These are phyloP conservation scores for Ceratina calcarata DNA, from an alignment of 1,140 invertebrate species.

Conservation along the genomic window DNA sequence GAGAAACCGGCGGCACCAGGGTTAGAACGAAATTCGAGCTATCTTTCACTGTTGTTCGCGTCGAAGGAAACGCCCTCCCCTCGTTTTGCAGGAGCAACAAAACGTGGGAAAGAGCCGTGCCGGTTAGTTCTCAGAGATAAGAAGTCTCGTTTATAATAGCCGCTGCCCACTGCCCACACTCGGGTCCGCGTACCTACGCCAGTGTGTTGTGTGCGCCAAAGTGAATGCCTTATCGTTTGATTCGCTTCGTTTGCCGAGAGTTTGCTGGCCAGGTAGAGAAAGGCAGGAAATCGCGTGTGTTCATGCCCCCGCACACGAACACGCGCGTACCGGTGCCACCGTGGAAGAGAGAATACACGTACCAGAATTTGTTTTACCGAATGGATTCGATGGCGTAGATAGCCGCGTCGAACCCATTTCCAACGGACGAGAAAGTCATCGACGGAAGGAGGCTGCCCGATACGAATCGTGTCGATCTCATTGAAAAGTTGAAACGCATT, in stretches of 20 bases:
- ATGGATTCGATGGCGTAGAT: slow-evolving; percentile 41
- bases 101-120: slow-evolving; percentile 72
- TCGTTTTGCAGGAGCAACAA: slow-evolving; percentile 58
- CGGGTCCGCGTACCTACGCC: slow-evolving; percentile 52
- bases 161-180: slow-evolving; percentile 61
- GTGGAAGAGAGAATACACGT: slow-evolving; percentile 18
- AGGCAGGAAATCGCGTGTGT: slow-evolving; percentile 72
- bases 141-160: slow-evolving; percentile 73
- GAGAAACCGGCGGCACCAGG: slow-evolving; percentile 23
- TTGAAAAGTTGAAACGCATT: slow-evolving; percentile 15
- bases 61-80: slow-evolving; percentile 10
- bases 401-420: slow-evolving; percentile 17
- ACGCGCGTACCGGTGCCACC: slow-evolving; percentile 13
- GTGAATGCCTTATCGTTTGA: slow-evolving; percentile 73
- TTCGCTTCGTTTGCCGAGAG: slow-evolving; percentile 69
- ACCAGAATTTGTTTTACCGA: slow-evolving; percentile 50
- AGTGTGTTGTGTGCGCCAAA: slow-evolving; percentile 45
- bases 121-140: slow-evolving; percentile 73
- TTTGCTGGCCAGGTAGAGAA: slow-evolving; percentile 67
- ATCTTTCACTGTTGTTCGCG: slow-evolving; percentile 21
- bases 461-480: background rate
- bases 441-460: slow-evolving; percentile 12
- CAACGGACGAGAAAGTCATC: slow-evolving; percentile 16
- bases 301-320: slow-evolving; percentile 38
- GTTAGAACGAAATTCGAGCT: slow-evolving; percentile 44